A percentile compares a stretch with the other conserved stretches of the same genome.
phyloP scores from a whole-genome alignment of 2,888 invertebrate species.

The Silvanus unidentatus region DNA sequence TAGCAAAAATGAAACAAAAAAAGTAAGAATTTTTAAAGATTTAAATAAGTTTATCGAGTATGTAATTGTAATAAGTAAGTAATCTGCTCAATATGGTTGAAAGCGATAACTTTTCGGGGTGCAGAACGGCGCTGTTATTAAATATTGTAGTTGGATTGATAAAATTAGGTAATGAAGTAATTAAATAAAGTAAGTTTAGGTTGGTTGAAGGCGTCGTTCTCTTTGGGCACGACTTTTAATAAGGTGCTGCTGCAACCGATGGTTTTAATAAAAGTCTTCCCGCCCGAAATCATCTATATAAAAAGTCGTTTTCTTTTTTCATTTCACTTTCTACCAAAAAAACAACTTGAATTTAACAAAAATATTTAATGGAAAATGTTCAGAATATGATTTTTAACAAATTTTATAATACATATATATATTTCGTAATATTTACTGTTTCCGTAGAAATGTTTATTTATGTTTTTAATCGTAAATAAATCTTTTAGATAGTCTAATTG shows the following conservation, averaged over 20 bases:
- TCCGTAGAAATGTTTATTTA: too few species aligned
- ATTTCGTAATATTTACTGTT: background rate
- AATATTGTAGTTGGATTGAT: conserved; percentile 20
- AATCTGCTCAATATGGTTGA: conserved; percentile 36
- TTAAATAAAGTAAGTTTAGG: conserved; percentile 8
- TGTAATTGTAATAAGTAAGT: conserved; percentile 11
- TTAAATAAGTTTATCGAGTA: background rate
- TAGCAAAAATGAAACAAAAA: conserved; percentile 24
- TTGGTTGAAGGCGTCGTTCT: conserved; percentile 31
- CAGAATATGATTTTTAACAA: too few species aligned
- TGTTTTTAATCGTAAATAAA: background rate
- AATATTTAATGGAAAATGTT: too few species aligned
- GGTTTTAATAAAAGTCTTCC: conserved; percentile 45
- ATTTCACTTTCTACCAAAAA: too few species aligned
- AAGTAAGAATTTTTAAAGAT: background rate
- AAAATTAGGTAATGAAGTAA: conserved; percentile 29
- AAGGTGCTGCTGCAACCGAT: conserved; percentile 43
- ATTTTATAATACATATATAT: background rate
- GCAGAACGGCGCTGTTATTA: conserved; percentile 28
- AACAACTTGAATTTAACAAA: too few species aligned
- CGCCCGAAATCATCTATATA: conserved; percentile 42
- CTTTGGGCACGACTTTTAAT: conserved; percentile 42
- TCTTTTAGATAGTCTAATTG: conserved; percentile 37
- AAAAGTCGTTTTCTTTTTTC: too few species aligned
- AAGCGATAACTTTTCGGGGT: conserved; percentile 33